Base-by-base conservation (phyloP, 2,113 vertebrate genomes). In the Leucopsar rothschildi region DNA sequence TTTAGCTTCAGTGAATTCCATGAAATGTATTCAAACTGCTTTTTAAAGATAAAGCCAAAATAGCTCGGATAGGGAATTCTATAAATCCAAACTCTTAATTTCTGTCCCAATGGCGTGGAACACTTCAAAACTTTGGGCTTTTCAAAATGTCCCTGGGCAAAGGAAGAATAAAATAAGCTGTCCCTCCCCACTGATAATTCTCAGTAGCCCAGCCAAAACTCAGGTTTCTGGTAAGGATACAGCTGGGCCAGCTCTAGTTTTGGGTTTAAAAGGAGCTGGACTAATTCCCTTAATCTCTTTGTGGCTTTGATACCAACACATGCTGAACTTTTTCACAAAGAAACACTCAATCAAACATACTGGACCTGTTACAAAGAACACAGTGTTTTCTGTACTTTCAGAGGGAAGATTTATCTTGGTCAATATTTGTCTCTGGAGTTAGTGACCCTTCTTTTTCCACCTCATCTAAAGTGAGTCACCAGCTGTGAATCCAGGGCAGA, bases 341-440 rank as follows among this genome's bases (percentile, higher is more conserved):
- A 88, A 94, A 85, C 50, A 80, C 71, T 80, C 86, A 68, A 86
- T 95, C 90, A 66, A 80, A 90, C 31, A 37, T 83, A 35, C 72
- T 66, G 78, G 95, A 60, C 39, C 9, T 33, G 75, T 83, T 88
- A 95, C 92, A 96, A 80, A 91, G 95, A 95, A 93, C 93, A 80
- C 47, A 87, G 50, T 94, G 96, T 93, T 94, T 97, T 96, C 86
- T 96, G 93, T 96, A 86, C 96, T 97, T 86, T 82, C 45, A 59
- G 75, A 66, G 80, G 83, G 82, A 90, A 95, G 84, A 88, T 93
- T 90, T 86, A 49, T 92, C 79, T 77, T 40, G 14, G 82, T 83
- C 92, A 96, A 95, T 95, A 91, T 96, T 96, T 96, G 91, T 50
- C 94, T 85, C 53, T 90, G 63, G 53, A 85, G 87, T 91, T 87